Evolutionary conservation across 2,888 invertebrate genomes (phyloP), one percentile per base, ranked within the genome.

Genomic region (Cataglyphis cursor): DNA sequence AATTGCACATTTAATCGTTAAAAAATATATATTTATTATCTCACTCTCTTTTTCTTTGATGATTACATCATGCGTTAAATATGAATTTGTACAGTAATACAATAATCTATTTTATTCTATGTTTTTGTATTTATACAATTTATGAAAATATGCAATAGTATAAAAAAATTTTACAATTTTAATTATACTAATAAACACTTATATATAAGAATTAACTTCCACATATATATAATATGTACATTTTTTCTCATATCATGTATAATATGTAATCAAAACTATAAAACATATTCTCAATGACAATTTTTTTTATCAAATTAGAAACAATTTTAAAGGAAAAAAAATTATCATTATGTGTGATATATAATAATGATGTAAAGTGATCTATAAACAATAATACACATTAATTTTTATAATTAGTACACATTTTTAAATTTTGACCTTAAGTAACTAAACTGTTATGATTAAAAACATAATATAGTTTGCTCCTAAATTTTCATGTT

Each of bases 1-100:
- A 74, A 31, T 74, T 74, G 15, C 12, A 59, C 1, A n/a, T 12
- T 21, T 15, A 59, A 38, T 24, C 8, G 12, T 61, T 61, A 41
- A 73, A 74, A 73, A 24, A 64, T 62, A 10, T 59, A 61, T n/a
- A 18, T 73, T 74, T 74, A 74, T 74, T 74, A 15, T 28, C 8
- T 44, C 41, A 15, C 1, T 44, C 44, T 44, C 0, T 44, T 1
- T 48, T 6, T 48, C n/a, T 51, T 1, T 10, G 10, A 9, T 18
- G 31, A n/a, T 38, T 65, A 24, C 21, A 44, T 35, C 44, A 44
- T 3, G 4, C 8, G 15, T 8, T 44, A 70, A 31, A 35, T 35
- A 8, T 31, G 5, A 70, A 21, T 70, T 9, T 51, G 8, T 21
- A 15, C 9, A 15, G 3, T 0, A 18, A 54, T 54, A 24, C 35